phyloP scores from a whole-genome alignment of 1,140 invertebrate genomes.

The Antheraea mylitta region DNA sequence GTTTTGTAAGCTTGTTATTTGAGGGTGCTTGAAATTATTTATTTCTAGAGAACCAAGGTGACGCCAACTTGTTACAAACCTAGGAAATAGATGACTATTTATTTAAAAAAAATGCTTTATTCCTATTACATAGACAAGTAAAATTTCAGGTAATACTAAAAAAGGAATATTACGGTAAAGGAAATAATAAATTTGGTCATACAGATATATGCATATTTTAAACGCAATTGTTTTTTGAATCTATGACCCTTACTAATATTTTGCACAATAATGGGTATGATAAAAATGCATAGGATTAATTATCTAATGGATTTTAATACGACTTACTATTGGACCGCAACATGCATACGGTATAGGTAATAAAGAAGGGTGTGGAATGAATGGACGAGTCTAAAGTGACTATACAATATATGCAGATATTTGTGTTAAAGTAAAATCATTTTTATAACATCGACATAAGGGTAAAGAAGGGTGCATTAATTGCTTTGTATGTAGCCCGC shows the following conservation, averaged over 20 bases:
- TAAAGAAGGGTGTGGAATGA: slow-evolving; percentile 66
- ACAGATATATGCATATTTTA: too few relatives aligned
- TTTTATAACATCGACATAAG: slow-evolving; percentile 34
- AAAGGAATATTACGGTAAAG: too few relatives aligned
- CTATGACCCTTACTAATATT: slow-evolving; percentile 31
- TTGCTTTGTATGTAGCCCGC: slow-evolving; percentile 49
- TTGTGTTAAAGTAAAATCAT: slow-evolving; percentile 34
- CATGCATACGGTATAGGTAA: slow-evolving; percentile 68
- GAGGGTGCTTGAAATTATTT: too few relatives aligned
- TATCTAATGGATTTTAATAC: slow-evolving; percentile 66
- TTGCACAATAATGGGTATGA: slow-evolving; percentile 43
- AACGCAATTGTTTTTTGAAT: background rate
- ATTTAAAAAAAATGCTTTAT: too few relatives aligned
- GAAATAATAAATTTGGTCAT: too few relatives aligned
- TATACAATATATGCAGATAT: slow-evolving; percentile 19
- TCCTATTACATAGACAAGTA: too few relatives aligned
- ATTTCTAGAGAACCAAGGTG: too few relatives aligned
- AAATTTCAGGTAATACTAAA: too few relatives aligned
- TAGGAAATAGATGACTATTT: too few relatives aligned
- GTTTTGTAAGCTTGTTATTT: too few relatives aligned
- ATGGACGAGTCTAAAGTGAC: slow-evolving; percentile 50
- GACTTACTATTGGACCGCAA: slow-evolving; percentile 61
- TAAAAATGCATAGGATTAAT: slow-evolving; percentile 65
- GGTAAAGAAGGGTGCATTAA: slow-evolving; percentile 20
- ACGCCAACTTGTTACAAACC: too few relatives aligned